Evolutionary conservation across 2,113 vertebrate species (phyloP).

Genomic region (Hippopotamus amphibius): DNA sequence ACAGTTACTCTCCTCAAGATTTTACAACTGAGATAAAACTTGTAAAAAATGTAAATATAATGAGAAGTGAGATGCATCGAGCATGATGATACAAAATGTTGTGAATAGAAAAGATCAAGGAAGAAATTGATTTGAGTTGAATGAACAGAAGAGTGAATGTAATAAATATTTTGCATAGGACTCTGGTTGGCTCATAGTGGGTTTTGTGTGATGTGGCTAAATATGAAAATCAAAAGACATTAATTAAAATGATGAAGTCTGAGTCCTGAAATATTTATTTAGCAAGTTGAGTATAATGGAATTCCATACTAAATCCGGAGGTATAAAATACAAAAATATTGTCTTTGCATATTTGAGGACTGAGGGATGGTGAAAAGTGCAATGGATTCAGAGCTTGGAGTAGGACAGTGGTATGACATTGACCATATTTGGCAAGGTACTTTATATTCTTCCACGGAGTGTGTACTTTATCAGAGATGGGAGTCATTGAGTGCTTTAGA

Average conservation of each 20-base stretch:
- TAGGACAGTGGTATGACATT: background rate
- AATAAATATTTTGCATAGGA: background rate
- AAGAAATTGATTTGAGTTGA: background rate
- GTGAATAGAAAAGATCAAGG: background rate
- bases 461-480: background rate
- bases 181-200: background rate
- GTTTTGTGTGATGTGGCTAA: background rate
- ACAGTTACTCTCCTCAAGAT: background rate
- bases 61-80: background rate
- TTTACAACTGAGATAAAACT: conserved; percentile 12
- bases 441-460: background rate
- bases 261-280: background rate
- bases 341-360: background rate
- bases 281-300: background rate
- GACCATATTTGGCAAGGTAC: background rate
- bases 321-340: background rate
- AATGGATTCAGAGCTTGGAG: background rate
- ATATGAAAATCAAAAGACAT: background rate
- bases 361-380: background rate
- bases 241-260: background rate
- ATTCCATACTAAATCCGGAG: background rate
- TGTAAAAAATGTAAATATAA: conserved; percentile 30
- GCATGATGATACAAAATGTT: background rate
- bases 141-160: background rate
- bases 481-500: background rate